Conservation (phyloP, 1,140 invertebrate genomes). For the Drosophila arawakana region DNA sequence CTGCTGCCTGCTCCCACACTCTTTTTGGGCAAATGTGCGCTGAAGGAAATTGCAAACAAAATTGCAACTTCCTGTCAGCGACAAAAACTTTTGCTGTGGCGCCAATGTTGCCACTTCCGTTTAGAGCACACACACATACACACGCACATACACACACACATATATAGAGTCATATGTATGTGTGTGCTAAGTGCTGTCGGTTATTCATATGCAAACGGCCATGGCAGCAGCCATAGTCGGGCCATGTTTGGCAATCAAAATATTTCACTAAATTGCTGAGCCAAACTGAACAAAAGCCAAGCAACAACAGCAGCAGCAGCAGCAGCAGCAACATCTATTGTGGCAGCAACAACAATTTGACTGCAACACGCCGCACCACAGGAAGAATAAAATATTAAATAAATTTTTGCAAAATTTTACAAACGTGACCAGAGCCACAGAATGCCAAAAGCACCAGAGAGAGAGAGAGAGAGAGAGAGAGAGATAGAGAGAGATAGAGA, state of each 20-base stretch:
- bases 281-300: conserved; percentile 51
- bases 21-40: conserved; percentile 63
- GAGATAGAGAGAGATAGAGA: not conserved
- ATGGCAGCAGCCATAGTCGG: conserved; percentile 38
- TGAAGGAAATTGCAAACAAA: conserved; percentile 83
- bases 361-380: conserved; percentile 45
- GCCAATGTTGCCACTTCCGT: conserved; percentile 81
- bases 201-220: conserved; percentile 80
- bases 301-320: conserved; percentile 35
- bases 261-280: conserved; percentile 79
- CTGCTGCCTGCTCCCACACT: not conserved
- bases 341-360: conserved; percentile 31
- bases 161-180: conserved; percentile 1
- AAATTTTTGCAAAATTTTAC: conserved; percentile 68
- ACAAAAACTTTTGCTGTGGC: conserved; percentile 82
- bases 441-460: conserved; percentile 1
- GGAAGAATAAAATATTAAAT: conserved; percentile 78
- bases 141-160: not conserved
- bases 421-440: conserved; percentile 68
- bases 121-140: conserved; percentile 54
- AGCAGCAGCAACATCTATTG: conserved; percentile 5
- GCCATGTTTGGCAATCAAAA: conserved; percentile 80
- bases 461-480: not conserved
- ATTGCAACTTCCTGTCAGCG: conserved; percentile 83
- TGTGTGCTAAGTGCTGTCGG: conserved; percentile 72